A percentile compares a stretch with the other conserved stretches of the same genome.
Conservation (phyloP, 2,113 vertebrate genomes). For the Fukomys damarensis region DNA sequence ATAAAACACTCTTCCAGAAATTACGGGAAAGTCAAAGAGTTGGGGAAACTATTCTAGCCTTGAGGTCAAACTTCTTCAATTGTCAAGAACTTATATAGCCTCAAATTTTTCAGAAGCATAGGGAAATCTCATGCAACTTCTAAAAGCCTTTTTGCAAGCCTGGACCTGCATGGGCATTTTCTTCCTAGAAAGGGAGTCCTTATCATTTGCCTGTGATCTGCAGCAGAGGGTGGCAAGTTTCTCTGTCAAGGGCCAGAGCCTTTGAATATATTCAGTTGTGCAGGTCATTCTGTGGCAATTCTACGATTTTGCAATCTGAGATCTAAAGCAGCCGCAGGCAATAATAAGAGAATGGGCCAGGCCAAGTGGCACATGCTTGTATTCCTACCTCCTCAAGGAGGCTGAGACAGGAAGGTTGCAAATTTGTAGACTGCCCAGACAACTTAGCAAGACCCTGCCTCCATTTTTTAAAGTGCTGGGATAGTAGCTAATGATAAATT, state of each 20-base stretch:
- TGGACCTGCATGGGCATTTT: neutral
- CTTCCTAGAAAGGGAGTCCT: neutral
- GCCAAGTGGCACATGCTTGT: neutral
- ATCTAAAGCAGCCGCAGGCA: neutral
- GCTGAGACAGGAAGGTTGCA: neutral
- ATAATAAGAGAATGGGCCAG: neutral
- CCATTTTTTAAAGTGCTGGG: neutral
- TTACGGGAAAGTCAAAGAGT: neutral
- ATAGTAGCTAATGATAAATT: neutral
- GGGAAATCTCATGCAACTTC: neutral
- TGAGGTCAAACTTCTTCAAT: neutral
- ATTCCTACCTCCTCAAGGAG: neutral
- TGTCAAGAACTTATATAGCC: neutral
- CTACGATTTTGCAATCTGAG: neutral
- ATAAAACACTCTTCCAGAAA: neutral
- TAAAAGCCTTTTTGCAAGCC: constrained; percentile 30
- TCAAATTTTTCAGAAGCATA: neutral
- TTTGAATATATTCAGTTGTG: neutral
- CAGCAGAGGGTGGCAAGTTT: neutral
- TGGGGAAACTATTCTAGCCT: neutral
- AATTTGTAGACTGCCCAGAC: neutral
- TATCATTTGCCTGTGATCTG: neutral
- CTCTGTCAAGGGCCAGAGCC: neutral
- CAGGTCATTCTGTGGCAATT: neutral
- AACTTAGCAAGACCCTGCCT: neutral